Evolutionary conservation across 2,888 invertebrate genomes (phyloP), one percentile per base, ranked within the genome.

Genomic region (Ennomos quercinarius): DNA sequence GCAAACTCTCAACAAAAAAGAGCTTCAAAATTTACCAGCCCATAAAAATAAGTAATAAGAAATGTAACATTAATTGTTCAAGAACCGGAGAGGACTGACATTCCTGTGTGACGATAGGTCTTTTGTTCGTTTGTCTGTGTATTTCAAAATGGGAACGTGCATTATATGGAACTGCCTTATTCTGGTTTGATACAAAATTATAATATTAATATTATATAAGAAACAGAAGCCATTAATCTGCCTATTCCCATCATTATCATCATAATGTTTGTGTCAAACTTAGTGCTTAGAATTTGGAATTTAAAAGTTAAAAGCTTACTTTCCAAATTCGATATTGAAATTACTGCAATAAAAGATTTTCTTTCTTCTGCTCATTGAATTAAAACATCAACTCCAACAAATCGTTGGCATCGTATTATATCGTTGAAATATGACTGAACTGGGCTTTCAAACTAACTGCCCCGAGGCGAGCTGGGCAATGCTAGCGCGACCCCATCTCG

Each of bases 41-140:
- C 65, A 67, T 73, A 68, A 71, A 69, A 67, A 57, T 60, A 60
- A 61, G 57, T 63, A 17, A 42, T 12, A 68, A 64, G 67, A 74
- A 68, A 72, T 27, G 5, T 4, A 27, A 27, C 6, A 73, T 70
- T 74, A 72, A 78, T 75, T 71, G 68, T 72, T 63, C 61, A 65
- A 57, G 56, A 56, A 64, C 56, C 48, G 45, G 51, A 50, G 54
- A 55, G 62, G 66, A 54, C 72, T 77, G 78, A 80, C 75, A 77
- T 81, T 68, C 78, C 72, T 55, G 17, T 70, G 74, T 81, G 49
- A 77, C 77, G 74, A n/a, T n/a, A 74, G 72, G 72, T 63, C 71
- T 74, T 74, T 74, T 70, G 69, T 53, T 45, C 40, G 46, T 53
- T 40, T 13, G 46, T 49, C 42, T 43, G 11, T 51, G 47, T 51